These are phyloP conservation scores for Nyctibius bracteatus DNA, from an alignment of 2,113 vertebrate genomes.

Conservation along the genomic window DNA sequence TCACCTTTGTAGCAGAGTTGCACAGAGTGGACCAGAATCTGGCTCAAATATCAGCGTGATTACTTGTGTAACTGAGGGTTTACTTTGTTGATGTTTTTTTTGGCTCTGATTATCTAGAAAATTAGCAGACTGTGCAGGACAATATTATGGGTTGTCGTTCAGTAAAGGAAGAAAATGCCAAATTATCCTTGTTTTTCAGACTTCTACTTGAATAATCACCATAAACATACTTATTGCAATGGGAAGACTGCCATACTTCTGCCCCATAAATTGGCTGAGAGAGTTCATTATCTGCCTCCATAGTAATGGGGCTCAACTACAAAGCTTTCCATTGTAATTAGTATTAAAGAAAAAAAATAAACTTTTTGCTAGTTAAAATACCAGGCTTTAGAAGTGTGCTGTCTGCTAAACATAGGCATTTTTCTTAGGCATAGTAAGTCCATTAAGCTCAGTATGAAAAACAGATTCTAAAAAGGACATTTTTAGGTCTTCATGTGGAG, in stretches of 20 bases:
- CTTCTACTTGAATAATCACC: background rate
- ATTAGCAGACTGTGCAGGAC: background rate
- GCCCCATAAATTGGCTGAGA: background rate
- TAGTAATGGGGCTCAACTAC: background rate
- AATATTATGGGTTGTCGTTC: background rate
- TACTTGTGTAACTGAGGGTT: background rate
- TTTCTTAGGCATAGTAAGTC: background rate
- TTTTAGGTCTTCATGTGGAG: background rate
- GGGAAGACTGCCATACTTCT: background rate
- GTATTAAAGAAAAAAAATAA: background rate
- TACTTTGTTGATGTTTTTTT: background rate
- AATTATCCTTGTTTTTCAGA: background rate
- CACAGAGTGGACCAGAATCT: background rate
- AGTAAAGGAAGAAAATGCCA: background rate
- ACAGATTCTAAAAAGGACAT: background rate
- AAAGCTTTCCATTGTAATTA: background rate
- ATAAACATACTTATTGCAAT: background rate
- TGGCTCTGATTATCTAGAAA: background rate
- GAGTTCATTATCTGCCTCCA: background rate
- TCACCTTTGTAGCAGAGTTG: background rate
- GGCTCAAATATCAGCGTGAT: background rate
- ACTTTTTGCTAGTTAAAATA: background rate
- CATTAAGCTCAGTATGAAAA: background rate
- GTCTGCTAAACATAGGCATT: background rate
- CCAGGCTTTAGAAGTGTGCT: background rate